Conservation (phyloP, 1,140 invertebrate genomes). For the Drosophila nasuta region DNA sequence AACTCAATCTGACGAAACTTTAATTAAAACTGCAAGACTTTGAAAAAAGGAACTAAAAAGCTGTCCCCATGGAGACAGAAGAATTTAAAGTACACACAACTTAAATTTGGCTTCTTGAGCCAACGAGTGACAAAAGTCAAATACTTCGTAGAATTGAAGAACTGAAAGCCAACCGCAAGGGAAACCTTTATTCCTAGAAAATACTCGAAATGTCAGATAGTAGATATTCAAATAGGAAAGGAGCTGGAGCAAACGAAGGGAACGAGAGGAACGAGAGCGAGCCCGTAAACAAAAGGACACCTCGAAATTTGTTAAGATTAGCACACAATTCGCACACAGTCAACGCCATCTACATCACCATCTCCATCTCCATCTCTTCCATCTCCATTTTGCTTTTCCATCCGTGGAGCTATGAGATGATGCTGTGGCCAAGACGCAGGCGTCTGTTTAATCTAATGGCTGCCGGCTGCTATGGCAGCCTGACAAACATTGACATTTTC, state of each 20-base stretch:
- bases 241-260: background rate
- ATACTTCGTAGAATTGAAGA: background rate
- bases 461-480: constrained; percentile 59
- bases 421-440: constrained; percentile 36
- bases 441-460: constrained; percentile 76
- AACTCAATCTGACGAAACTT: background rate
- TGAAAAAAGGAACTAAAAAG: background rate
- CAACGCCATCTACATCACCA: constrained; percentile 49
- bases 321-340: constrained; percentile 79
- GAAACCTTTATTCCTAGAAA: constrained; percentile 4
- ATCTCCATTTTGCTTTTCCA: constrained; percentile 39
- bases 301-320: constrained; percentile 80
- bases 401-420: background rate
- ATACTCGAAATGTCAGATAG: background rate
- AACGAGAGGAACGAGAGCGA: constrained; percentile 1
- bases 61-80: background rate
- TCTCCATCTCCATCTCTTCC: constrained; percentile 19
- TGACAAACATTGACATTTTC: constrained; percentile 82
- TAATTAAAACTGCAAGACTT: background rate
- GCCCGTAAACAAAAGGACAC: constrained; percentile 74
- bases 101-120: background rate
- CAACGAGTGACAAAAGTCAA: background rate
- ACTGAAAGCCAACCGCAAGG: constrained; percentile 2
- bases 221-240: background rate
- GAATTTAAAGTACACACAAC: background rate